A percentile compares a stretch with the other conserved stretches of the same genome.
Conservation (phyloP, 2,113 vertebrate species). For the Tonatia bakeri region DNA sequence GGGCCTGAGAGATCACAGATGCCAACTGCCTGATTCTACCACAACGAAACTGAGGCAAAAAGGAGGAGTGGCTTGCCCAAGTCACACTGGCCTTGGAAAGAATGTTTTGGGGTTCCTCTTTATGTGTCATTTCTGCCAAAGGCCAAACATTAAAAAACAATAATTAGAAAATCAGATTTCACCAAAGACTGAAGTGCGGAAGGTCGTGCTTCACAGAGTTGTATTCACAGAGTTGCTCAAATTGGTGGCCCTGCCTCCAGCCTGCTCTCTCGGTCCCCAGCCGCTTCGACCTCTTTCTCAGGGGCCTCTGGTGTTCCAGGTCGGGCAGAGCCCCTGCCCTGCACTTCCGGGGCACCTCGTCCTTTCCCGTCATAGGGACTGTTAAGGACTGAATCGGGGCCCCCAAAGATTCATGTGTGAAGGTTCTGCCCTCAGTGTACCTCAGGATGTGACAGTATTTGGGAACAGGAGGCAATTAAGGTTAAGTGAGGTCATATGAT, state of each 20-base stretch:
- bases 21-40: background rate
- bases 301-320: background rate
- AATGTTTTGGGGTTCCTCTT: background rate
- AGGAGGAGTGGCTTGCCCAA: background rate
- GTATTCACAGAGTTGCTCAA: background rate
- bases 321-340: background rate
- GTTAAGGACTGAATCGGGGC: background rate
- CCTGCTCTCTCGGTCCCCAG: background rate
- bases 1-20: background rate
- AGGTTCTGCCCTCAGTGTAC: background rate
- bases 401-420: background rate
- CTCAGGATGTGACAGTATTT: background rate
- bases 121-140: background rate
- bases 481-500: background rate
- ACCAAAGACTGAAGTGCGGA: background rate
- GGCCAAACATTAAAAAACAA: background rate
- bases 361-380: background rate
- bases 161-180: background rate
- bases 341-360: too few species aligned
- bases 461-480: background rate
- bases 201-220: background rate
- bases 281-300: background rate
- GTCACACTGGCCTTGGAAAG: background rate
- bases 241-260: background rate
- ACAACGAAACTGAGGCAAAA: background rate